Base-by-base conservation (phyloP, 2,888 invertebrate genomes). In the Phaonia tiefii region DNA sequence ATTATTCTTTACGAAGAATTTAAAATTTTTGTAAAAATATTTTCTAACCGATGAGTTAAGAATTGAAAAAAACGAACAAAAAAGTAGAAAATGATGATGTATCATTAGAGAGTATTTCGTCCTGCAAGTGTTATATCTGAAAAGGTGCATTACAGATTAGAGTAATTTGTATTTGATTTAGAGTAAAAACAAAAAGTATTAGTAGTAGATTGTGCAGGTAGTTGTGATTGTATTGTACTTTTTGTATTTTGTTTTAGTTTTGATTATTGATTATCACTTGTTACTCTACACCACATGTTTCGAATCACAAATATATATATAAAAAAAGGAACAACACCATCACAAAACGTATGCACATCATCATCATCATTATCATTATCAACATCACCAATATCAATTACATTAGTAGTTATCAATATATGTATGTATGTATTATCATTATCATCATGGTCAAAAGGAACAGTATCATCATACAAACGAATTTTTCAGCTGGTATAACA, bases 401-500 rank as follows among this genome's bases (percentile, higher is more conserved):
- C 46, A 20, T 46, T 26, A 71, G 69, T 31, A 31, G 3, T 3
- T 31, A 31, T 3, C 31, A 31, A 5, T 31, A 31, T 5, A 8
- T 31, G 8, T 31, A 31, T 31, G n/a, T n/a, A n/a, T n/a, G n/a
- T 31, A 31, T 5, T 31, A 31, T 31, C 63, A 72, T 46, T 17
- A 49, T 11, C 42, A 26, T 73, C 46, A 63, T 22, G 25, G 8
- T 65, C 65, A 65, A 77, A 58, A 49, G n/a, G n/a, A 3, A 67
- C 22, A 81, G 39, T 63, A 39, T 63, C 63, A 63, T 63, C 78
- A 81, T 78, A 81, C 81, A 81, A 81, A 81, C 81, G 81, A 78
- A 81, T 81, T 81, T 81, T 78, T 72, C 81, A 81, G 81, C 81
- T 81, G 81, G 81, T 81, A 81, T 81, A 78, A 70, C 72, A 75